A percentile compares a stretch with the other conserved stretches of the same genome.
Conservation (phyloP, 2,797 vertebrate species). For the Onychomys torridus region DNA sequence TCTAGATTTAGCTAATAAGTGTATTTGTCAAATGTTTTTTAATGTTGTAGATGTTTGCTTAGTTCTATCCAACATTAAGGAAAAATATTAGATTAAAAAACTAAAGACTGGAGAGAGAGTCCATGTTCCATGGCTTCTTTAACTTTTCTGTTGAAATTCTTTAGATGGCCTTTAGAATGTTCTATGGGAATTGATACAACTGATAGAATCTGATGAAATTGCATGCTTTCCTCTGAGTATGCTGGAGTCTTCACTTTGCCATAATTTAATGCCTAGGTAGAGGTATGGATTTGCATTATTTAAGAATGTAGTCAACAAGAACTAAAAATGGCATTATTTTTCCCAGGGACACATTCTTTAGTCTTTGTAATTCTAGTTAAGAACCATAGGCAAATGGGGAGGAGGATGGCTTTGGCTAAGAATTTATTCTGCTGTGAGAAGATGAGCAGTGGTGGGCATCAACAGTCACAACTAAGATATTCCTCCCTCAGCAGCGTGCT, state of each 20-base stretch:
- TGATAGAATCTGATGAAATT: background rate
- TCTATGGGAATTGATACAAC: background rate
- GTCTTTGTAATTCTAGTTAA: background rate
- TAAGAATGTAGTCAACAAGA: background rate
- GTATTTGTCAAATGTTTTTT: background rate
- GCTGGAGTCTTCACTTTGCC: background rate
- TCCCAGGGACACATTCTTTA: background rate
- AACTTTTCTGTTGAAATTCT: background rate
- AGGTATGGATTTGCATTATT: background rate
- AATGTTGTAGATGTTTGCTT: background rate
- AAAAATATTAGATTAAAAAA: background rate
- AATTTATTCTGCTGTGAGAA: conserved; percentile 4
- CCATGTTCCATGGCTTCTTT: background rate
- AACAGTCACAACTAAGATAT: background rate
- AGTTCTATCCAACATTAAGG: background rate
- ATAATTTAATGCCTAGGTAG: background rate
- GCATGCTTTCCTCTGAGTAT: background rate
- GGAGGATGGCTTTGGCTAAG: background rate
- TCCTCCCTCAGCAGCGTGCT: background rate
- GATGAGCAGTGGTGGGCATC: background rate
- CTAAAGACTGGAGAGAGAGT: background rate
- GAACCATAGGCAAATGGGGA: background rate
- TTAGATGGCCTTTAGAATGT: background rate
- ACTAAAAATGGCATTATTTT: conserved; percentile 28
- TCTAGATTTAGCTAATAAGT: background rate